Evolutionary conservation across 2,888 invertebrate species (phyloP), one percentile per base, ranked within the genome.

Genomic region (Nymphalis c-album): DNA sequence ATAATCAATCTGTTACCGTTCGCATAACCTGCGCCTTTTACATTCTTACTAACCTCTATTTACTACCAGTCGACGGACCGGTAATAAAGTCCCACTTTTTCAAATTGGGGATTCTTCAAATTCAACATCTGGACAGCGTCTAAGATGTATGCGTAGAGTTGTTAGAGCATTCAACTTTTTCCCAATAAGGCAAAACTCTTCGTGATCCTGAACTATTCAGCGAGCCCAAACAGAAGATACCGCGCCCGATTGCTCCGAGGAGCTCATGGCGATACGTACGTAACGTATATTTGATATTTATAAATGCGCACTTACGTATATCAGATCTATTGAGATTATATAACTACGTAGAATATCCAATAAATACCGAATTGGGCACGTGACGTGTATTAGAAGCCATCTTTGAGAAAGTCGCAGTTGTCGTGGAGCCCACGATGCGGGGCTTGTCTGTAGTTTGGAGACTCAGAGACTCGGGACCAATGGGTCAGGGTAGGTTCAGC

Each of bases 401-500:
- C 57, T 58, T 60, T 35, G 31, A 13, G 46, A 55, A 63, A 53
- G 50, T 63, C 50, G 68, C 46, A 57, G 53, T 45, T 63, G 60
- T 60, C 66, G 46, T 53, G 63, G 53, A n/a, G 55, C 68, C 63
- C 66, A 68, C 57, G 18, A 59, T 59, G 67, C 66, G 62, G 61
- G 50, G n/a, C 51, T 47, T 73, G 50, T 58, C 64, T 69, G 60
- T 58, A 31, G 26, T 5, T 70, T 72, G 66, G 53, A 67, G 67
- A 46, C 67, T 70, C 72, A 64, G 53, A 67, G 67, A 46, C 67
- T 63, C 26, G n/a, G 63, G 18, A 40, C 63, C 64, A 17, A 46
- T 13, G 51, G 63, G 62, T 69, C 69, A 76, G 50, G 72, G 69
- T 64, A 72, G 71, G 40, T 67, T 67, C 47, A 85, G 72, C 96